Evolutionary conservation across 2,113 vertebrate species (phyloP).

Genomic region (Nestor notabilis): DNA sequence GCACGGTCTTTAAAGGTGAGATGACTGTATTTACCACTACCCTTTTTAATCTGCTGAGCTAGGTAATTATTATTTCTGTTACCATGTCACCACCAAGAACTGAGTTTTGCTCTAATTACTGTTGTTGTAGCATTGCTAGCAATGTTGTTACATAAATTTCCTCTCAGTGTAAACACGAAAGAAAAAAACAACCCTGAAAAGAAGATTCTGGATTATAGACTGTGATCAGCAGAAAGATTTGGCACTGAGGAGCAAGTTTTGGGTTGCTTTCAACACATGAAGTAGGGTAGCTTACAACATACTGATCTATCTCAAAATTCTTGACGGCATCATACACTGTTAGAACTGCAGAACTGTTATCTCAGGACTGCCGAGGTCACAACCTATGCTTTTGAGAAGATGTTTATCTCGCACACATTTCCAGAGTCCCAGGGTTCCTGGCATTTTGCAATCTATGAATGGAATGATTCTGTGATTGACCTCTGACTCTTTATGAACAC

Average conservation of each 20-base stretch:
- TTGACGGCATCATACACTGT: rapidly evolving
- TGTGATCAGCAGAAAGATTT: neutral
- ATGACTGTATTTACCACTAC: neutral
- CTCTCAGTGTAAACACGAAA: neutral
- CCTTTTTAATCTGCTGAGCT: neutral
- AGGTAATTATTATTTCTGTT: neutral
- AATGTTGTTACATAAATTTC: neutral
- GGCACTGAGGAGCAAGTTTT: neutral
- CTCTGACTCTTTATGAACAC: neutral
- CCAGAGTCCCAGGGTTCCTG: neutral
- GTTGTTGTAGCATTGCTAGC: neutral
- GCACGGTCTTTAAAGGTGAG: neutral
- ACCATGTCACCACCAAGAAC: neutral
- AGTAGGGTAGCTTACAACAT: neutral
- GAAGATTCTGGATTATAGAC: neutral
- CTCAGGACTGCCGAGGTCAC: neutral
- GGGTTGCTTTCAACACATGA: neutral
- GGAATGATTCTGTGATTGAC: neutral
- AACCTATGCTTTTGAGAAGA: neutral
- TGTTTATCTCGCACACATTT: neutral
- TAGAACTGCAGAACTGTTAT: neutral
- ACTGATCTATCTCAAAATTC: neutral
- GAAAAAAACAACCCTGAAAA: neutral
- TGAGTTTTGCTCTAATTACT: conserved; percentile 8
- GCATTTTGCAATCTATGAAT: neutral